Conservation (phyloP, 2,888 invertebrate genomes). For the Dasysyrphus albostriatus region DNA sequence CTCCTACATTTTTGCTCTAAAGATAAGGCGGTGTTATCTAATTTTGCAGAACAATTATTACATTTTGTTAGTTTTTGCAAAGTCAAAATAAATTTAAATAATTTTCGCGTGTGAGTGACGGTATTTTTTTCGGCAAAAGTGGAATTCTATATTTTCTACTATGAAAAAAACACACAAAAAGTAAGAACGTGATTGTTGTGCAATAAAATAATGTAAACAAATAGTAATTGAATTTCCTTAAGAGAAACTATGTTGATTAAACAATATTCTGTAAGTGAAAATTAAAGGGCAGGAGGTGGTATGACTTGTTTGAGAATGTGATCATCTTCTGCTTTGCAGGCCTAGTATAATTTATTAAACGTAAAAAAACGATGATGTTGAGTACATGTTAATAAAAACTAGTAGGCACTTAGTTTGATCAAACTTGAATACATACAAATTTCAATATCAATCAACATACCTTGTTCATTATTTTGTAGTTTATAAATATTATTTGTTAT, state of each 20-base stretch:
- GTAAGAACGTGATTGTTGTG: conserved; percentile 49
- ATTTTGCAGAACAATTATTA: conserved; percentile 14
- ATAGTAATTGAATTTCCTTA: neutral
- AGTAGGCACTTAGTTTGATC: neutral
- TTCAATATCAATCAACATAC: neutral
- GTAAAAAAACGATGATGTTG: neutral
- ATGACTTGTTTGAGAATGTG: conserved; percentile 3
- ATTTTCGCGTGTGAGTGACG: conserved; percentile 28
- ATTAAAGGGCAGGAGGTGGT: neutral
- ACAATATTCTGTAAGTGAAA: neutral
- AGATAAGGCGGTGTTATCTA: conserved; percentile 44
- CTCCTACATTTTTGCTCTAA: neutral
- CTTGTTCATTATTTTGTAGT: no score
- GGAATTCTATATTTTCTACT: neutral
- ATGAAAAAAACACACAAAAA: conserved; percentile 53
- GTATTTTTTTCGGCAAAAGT: conserved; percentile 17
- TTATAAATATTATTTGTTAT: neutral
- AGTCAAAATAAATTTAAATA: neutral
- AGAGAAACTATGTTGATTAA: neutral
- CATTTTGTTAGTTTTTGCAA: neutral
- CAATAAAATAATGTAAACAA: neutral
- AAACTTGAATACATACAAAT: neutral
- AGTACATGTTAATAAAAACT: neutral
- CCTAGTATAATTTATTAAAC: neutral
- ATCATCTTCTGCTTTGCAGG: conserved; percentile 1